Evolutionary conservation across 2,888 invertebrate genomes (phyloP).

Genomic region (Lasioglossum vierecki): DNA sequence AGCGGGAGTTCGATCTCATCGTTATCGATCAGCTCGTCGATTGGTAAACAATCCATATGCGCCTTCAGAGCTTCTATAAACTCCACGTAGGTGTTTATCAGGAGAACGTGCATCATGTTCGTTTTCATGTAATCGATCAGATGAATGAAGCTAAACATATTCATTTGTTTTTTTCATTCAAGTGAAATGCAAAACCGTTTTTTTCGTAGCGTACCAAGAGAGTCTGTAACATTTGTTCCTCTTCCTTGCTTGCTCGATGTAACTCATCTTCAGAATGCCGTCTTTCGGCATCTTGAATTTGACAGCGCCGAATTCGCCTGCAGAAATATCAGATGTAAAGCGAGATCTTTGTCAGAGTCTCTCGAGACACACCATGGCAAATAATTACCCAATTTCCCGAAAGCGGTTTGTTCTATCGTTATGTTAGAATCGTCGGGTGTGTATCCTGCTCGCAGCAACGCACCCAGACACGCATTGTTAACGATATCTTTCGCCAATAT

Average conservation of each 20-base stretch:
- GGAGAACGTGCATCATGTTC: slow-evolving; percentile 88
- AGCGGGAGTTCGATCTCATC: slow-evolving; percentile 84
- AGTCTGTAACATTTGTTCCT: slow-evolving; percentile 91
- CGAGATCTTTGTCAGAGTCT: background rate
- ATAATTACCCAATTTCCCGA: slow-evolving; percentile 74
- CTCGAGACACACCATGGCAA: background rate
- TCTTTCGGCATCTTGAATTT: slow-evolving; percentile 76
- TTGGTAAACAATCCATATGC: slow-evolving; percentile 86
- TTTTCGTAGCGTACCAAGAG: slow-evolving; percentile 85
- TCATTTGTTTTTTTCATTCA: background rate
- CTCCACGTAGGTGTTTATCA: slow-evolving; percentile 87
- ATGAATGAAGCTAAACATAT: slow-evolving; percentile 87
- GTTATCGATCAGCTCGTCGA: slow-evolving; percentile 82
- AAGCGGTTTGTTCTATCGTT: slow-evolving; percentile 78
- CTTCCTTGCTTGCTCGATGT: slow-evolving; percentile 94
- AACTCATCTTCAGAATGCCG: slow-evolving; percentile 89
- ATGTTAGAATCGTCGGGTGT: slow-evolving; percentile 89
- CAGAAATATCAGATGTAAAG: background rate
- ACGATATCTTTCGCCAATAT: slow-evolving; percentile 86
- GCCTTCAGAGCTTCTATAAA: slow-evolving; percentile 85
- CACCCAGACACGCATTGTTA: slow-evolving; percentile 90
- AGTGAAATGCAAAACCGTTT: background rate
- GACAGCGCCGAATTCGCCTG: slow-evolving; percentile 67
- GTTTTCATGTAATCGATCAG: slow-evolving; percentile 90
- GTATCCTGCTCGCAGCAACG: slow-evolving; percentile 91